Evolutionary conservation across 2,888 invertebrate genomes (phyloP), one percentile per base, ranked within the genome.

Genomic region (Entomobrya multifasciata): DNA sequence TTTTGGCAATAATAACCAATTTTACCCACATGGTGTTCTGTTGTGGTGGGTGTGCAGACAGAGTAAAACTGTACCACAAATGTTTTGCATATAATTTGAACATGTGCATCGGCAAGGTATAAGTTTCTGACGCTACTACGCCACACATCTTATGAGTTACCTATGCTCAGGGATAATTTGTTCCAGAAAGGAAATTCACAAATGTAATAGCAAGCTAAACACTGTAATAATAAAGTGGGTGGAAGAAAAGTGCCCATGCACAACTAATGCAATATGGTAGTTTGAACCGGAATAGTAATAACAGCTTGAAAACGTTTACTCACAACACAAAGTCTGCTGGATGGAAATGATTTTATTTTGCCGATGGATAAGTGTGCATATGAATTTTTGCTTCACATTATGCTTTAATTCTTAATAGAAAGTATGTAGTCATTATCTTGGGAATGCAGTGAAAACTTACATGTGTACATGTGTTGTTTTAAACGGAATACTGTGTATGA

Each of bases 331-430:
- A 36, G 36, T 8, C 36, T 6, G 36, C 36, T 36, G 36, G 36
- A 36, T 36, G 4, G 8, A 36, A 36, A 36, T 49, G 13, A 15
- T 49, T 15, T 49, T 13, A n/a, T 49, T 49, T 49, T n/a, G n/a
- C n/a, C n/a, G n/a, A n/a, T n/a, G n/a, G n/a, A n/a, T n/a, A n/a
- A n/a, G n/a, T n/a, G n/a, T n/a, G n/a, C n/a, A n/a, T n/a, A n/a
- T n/a, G n/a, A n/a, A 82, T 82, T 47, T 74, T 83, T 76, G 76
- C n/a, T n/a, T 83, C 65, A 65, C 76, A 76, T 76, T 76, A 49
- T 76, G 22, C 55, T 65, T 55, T 65, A 83, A 82, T 83, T 41
- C 36, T 65, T 62, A 76, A 83, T 76, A 76, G 60, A 57, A 44
- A 41, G 74, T 82, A 60, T 82, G 72, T 82, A 82, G 49, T 49